Base-by-base conservation (phyloP, 2,113 vertebrate species). In the Porphyrio hochstetteri region DNA sequence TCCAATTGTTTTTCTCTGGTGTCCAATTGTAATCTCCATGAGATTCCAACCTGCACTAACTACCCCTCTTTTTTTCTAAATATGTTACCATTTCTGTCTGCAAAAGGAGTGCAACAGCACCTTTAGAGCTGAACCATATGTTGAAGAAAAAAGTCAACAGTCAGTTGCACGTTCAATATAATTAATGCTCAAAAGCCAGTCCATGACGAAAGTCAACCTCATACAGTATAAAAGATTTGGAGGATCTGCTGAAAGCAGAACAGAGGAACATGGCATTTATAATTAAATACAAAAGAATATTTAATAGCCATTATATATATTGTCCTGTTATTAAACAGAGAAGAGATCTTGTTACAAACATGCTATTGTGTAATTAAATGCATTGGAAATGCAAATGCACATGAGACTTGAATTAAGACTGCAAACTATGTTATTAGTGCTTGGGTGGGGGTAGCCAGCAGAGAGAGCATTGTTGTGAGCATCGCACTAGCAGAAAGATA, bases 351-450 rank as follows among this genome's bases (percentile, higher is more conserved):
- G 44, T 84, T 95, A 92, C n/a, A 71, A 90, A 83, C 44, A 88
- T 33, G 67, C 50, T 84, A 86, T 9, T 86, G 53, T 72, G 53
- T 91, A 96, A 96, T 93, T 92, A 95, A 94, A 93, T 81, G 90
- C 63, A 78, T 90, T 90, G 52, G 72, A 96, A 95, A 94, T 36
- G 38, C 24, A 82, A 86, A 86, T 53, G 40, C 86, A 57, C 31
- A 25, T 53, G 82, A 61, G 77, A 88, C 40, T 38, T 55, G 57
- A 88, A 91, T 55, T 69, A 79, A 71, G 65, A 33, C 18, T 64
- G 79, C 82, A 91, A 90, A 90, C 56, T 60, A 50, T 48, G 64
- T 64, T 92, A 64, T 46, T 88, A 52, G 56, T 65, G 40, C 60
- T 33, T 48, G 56, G 74, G 78, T 0, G 0, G 78, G 50, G 44